Percentiles rank a stretch among this genome's conserved stretches.
phyloP scores from a whole-genome alignment of 2,888 invertebrate genomes.

The Metalampra italica region DNA sequence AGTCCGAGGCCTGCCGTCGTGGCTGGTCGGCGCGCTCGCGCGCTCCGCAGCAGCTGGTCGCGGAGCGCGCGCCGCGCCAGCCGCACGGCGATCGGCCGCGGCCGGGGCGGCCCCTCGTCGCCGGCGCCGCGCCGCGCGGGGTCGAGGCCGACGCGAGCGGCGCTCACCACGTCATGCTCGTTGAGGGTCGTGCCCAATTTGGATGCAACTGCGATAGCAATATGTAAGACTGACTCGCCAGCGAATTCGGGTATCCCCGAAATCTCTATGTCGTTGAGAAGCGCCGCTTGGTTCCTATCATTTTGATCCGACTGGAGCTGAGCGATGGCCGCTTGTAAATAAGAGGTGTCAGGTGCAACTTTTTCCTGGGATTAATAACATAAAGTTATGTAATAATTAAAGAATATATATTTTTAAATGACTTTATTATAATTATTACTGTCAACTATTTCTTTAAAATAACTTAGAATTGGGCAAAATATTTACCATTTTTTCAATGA shows the following conservation, averaged over 20 bases:
- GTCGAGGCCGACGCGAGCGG: neutral
- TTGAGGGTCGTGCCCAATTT: neutral
- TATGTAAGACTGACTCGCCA: neutral
- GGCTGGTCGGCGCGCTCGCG: constrained; percentile 11
- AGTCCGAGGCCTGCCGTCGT: constrained; percentile 11
- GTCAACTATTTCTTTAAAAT: no score
- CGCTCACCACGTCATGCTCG: neutral
- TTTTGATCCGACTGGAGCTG: neutral
- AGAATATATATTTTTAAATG: no score
- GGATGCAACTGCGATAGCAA: neutral
- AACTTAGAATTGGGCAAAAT: no score
- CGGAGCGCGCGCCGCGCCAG: constrained; percentile 9
- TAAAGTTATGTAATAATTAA: no score
- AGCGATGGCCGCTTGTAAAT: neutral
- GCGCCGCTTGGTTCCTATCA: neutral
- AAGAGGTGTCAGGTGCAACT: no score
- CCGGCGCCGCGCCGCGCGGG: neutral
- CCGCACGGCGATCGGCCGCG: constrained; percentile 8
- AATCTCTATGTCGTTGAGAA: neutral
- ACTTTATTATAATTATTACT: no score
- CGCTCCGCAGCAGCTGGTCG: constrained; percentile 8
- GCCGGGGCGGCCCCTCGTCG: constrained; percentile 1
- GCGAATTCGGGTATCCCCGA: neutral
- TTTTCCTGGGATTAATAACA: no score
- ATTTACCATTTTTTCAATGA: no score